phyloP scores from a whole-genome alignment of 2,797 vertebrate species.

The Pseudopleuronectes americanus region DNA sequence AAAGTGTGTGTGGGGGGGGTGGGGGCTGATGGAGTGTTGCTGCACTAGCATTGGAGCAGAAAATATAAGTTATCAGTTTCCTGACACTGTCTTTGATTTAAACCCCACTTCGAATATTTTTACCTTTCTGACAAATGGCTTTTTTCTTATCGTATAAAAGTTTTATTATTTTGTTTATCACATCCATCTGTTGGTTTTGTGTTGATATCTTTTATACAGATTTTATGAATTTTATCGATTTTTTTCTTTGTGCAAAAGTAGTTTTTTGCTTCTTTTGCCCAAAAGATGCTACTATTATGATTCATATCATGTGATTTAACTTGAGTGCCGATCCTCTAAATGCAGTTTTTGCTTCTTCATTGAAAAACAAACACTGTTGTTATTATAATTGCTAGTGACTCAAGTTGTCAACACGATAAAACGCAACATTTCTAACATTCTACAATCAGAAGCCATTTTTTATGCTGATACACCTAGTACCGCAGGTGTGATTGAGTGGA shows the following conservation, averaged over 20 bases:
- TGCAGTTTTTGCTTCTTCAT: background rate
- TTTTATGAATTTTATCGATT: slow-evolving; percentile 10
- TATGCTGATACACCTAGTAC: slow-evolving; percentile 17
- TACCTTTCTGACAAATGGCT: slow-evolving; percentile 18
- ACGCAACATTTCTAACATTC: slow-evolving; percentile 26
- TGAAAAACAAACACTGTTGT: slow-evolving; percentile 13
- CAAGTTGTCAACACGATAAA: slow-evolving; percentile 20
- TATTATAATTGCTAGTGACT: slow-evolving; percentile 8
- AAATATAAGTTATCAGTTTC: slow-evolving; percentile 15
- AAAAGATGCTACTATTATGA: slow-evolving; percentile 4
- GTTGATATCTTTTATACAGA: slow-evolving; percentile 3
- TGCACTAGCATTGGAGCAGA: background rate
- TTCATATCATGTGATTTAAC: slow-evolving; percentile 14
- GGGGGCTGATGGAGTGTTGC: too few species aligned
- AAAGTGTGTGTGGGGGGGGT: too few species aligned
- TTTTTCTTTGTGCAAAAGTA: slow-evolving; percentile 12
- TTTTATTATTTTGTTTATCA: slow-evolving; percentile 25
- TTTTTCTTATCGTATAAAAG: slow-evolving; percentile 26
- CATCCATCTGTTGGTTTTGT: slow-evolving; percentile 23
- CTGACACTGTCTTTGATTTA: slow-evolving; percentile 6
- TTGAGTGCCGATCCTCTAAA: slow-evolving; percentile 4
- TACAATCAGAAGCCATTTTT: slow-evolving; percentile 21
- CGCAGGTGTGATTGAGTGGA: slow-evolving; percentile 23
- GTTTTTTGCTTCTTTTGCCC: slow-evolving; percentile 18
- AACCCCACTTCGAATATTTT: slow-evolving; percentile 9